A percentile compares a stretch with the other conserved stretches of the same genome.
Conservation (phyloP, 2,888 invertebrate species). For the Limnephilus auricula region DNA sequence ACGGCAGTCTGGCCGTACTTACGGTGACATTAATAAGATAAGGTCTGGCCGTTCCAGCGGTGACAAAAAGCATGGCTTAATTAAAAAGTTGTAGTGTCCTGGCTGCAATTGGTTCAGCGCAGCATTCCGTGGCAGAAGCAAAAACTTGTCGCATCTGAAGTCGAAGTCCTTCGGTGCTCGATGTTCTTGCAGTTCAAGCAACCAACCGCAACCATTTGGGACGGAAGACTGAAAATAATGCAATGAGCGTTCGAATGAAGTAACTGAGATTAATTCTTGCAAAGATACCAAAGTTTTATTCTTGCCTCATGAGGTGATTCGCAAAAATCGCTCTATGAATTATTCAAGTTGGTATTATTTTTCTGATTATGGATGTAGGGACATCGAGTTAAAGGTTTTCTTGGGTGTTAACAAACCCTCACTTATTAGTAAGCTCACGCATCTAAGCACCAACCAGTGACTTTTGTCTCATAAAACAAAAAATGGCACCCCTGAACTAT, state of each 20-base stretch:
- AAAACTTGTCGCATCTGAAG: slow-evolving; percentile 25
- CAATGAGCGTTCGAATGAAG: background rate
- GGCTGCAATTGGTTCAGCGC: slow-evolving; percentile 22
- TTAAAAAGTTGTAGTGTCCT: slow-evolving; percentile 22
- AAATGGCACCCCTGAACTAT: no score
- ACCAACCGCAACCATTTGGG: background rate
- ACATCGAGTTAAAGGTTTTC: no score
- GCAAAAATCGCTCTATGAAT: no score
- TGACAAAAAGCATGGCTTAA: slow-evolving; percentile 31
- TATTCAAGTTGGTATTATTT: no score
- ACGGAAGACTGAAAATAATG: background rate
- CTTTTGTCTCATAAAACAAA: no score
- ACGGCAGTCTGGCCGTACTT: background rate
- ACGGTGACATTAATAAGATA: background rate
- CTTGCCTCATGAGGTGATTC: no score
- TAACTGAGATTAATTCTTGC: background rate
- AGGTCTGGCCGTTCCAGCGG: background rate
- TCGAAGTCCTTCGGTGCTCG: slow-evolving; percentile 7
- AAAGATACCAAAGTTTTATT: background rate
- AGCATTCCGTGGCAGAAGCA: background rate
- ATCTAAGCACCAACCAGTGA: no score
- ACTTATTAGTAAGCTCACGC: no score
- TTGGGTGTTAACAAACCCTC: no score
- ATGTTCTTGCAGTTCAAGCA: background rate
- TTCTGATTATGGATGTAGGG: no score